Percentiles rank a stretch among this genome's conserved stretches.
Evolutionary conservation across 2,113 vertebrate species (phyloP).

Genomic region (Pomatostomus ruficeps): DNA sequence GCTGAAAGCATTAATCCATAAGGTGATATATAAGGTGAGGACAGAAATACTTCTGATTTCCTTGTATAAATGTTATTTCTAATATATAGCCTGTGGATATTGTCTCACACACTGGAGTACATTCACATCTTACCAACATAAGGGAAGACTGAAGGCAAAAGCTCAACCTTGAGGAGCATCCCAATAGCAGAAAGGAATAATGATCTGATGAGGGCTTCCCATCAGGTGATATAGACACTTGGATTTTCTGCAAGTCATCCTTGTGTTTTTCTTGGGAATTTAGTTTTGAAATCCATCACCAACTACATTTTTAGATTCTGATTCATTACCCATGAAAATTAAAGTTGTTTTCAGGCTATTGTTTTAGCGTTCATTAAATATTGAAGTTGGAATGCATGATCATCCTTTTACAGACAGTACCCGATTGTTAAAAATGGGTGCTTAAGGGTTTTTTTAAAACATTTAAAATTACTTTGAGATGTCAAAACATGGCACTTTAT

Average conservation of each 20-base stretch:
- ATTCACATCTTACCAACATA: not conserved
- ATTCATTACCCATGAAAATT: not conserved
- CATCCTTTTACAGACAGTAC: not conserved
- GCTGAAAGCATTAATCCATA: not conserved
- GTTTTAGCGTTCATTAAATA: not conserved
- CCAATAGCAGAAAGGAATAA: not conserved
- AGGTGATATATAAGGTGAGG: not conserved
- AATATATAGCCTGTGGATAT: not conserved
- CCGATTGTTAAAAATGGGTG: not conserved
- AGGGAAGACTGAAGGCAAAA: not conserved
- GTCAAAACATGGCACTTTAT: not conserved
- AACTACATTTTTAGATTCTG: not conserved
- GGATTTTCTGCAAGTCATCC: not conserved
- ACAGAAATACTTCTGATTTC: not conserved
- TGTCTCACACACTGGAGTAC: not conserved
- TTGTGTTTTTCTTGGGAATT: not conserved
- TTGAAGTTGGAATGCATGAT: not conserved
- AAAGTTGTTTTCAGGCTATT: not conserved
- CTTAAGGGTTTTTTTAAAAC: not conserved
- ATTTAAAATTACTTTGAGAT: not conserved
- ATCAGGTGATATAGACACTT: not conserved
- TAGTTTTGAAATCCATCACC: not conserved
- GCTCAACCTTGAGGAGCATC: not conserved
- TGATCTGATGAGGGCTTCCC: not conserved
- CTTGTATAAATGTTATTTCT: not conserved